Evolutionary conservation across 1,140 invertebrate species (phyloP).

Genomic region (Zaprionus davidi): DNA sequence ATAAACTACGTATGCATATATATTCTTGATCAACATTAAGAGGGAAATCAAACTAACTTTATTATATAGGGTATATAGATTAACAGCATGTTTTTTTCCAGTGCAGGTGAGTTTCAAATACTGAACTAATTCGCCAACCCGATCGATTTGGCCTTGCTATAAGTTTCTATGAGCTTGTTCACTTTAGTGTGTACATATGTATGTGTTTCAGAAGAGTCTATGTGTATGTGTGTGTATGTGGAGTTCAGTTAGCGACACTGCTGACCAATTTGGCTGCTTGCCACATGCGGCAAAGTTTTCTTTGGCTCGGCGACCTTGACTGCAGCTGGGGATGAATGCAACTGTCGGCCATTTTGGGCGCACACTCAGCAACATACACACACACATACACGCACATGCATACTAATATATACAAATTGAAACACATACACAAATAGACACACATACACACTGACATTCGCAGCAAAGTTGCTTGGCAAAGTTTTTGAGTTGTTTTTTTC

Average conservation of each 20-base stretch:
- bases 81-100: background rate
- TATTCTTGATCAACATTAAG: no score
- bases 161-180: background rate
- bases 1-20: no score
- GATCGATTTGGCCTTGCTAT: background rate
- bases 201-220: background rate
- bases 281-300: conserved; percentile 47
- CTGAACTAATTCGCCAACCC: background rate
- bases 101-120: background rate
- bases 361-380: conserved; percentile 2
- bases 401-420: background rate
- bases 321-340: conserved; percentile 46
- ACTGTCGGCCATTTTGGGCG: conserved; percentile 42
- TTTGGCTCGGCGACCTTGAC: conserved; percentile 59
- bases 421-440: background rate
- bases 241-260: conserved; percentile 8
- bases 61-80: no score
- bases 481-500: conserved; percentile 56
- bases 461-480: conserved; percentile 51
- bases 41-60: no score
- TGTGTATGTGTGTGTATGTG: background rate
- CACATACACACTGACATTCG: background rate
- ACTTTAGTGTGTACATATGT: background rate
- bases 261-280: conserved; percentile 58
- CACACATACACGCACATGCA: conserved; percentile 12